Evolutionary conservation across 2,888 invertebrate genomes (phyloP).

Genomic region (Glaucopsyche alexis): DNA sequence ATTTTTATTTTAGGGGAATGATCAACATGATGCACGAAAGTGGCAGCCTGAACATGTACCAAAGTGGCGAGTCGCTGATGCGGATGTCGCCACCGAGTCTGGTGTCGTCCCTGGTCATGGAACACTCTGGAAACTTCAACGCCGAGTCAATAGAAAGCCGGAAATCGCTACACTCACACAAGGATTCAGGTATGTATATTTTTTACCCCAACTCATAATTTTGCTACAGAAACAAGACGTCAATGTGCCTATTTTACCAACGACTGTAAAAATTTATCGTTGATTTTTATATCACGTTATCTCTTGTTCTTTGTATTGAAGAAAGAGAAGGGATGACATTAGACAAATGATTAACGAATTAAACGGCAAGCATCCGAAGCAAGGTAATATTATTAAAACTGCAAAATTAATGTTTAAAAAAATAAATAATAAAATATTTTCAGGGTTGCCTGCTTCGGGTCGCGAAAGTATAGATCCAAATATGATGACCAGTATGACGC

Average conservation of each 20-base stretch:
- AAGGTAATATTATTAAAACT: too few relatives aligned
- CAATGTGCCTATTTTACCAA: too few relatives aligned
- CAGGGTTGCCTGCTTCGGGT: slow-evolving; percentile 58
- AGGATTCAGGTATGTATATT: slow-evolving; percentile 58
- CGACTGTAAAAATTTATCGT: too few relatives aligned
- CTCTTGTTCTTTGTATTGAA: too few relatives aligned
- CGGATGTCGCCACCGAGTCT: slow-evolving; percentile 81
- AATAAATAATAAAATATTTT: slow-evolving; percentile 34
- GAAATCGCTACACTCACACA: slow-evolving; percentile 57
- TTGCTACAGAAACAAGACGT: not conserved
- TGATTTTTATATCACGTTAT: too few relatives aligned
- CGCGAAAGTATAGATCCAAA: slow-evolving; percentile 67
- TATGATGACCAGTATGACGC: slow-evolving; percentile 75
- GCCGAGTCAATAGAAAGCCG: slow-evolving; percentile 62
- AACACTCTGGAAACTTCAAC: slow-evolving; percentile 70
- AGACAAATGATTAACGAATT: too few relatives aligned
- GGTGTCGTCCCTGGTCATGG: slow-evolving; percentile 78
- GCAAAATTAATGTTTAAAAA: too few relatives aligned
- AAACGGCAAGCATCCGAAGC: too few relatives aligned
- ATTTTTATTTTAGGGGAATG: slow-evolving; percentile 53
- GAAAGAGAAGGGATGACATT: too few relatives aligned
- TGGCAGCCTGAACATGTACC: slow-evolving; percentile 70
- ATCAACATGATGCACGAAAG: slow-evolving; percentile 64
- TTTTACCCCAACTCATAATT: too few relatives aligned
- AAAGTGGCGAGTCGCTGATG: slow-evolving; percentile 71